These are phyloP conservation scores for Aphis gossypii DNA, from an alignment of 1,140 invertebrate species.

Conservation along the genomic window DNA sequence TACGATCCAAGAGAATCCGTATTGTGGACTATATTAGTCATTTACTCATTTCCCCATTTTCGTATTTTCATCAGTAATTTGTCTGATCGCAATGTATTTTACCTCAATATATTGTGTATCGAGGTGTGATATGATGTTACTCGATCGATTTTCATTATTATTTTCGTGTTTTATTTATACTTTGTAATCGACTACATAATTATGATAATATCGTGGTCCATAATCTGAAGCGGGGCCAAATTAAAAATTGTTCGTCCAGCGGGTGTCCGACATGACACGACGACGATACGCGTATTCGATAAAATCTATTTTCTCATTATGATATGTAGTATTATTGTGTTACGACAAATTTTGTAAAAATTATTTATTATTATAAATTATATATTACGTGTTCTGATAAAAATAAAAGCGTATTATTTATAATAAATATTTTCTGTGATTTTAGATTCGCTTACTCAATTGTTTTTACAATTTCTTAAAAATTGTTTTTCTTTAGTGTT, in stretches of 20 bases:
- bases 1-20: not conserved
- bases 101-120: not conserved
- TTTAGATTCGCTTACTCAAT: slow-evolving; percentile 40
- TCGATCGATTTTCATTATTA: not conserved
- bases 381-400: not conserved
- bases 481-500: not conserved
- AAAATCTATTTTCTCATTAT: not conserved
- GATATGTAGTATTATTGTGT: not conserved
- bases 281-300: not conserved
- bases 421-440: slow-evolving; percentile 54
- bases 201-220: not conserved
- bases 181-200: not conserved
- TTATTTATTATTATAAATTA: slow-evolving; percentile 17
- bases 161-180: not conserved
- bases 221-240: not conserved
- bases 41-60: not conserved
- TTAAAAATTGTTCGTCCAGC: not conserved
- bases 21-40: not conserved
- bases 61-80: not conserved
- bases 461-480: no score
- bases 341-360: not conserved
- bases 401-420: slow-evolving; percentile 38
- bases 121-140: not conserved
- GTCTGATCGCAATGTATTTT: not conserved
- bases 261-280: not conserved